Conservation (phyloP, 1,140 invertebrate species). For the Hydropsyche tenuis region DNA sequence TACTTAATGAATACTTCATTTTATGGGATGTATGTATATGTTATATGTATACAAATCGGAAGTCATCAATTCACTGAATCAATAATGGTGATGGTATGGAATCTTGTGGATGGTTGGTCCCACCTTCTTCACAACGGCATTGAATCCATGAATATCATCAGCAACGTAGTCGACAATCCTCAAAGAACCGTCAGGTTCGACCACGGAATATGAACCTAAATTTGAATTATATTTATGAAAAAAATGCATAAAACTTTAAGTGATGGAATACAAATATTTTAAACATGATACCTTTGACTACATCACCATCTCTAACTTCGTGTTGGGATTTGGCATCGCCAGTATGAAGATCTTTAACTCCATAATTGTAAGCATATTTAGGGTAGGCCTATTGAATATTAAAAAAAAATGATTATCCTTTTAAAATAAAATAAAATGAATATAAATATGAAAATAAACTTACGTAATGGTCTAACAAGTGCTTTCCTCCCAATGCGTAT, state of each 20-base stretch:
- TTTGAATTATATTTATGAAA: conserved; percentile 1
- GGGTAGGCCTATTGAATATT: conserved; percentile 48
- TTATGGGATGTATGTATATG: too few relatives aligned
- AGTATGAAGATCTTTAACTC: conserved; percentile 54
- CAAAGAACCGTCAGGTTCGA: conserved; percentile 61
- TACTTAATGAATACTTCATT: too few relatives aligned
- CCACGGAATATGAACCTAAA: conserved; percentile 58
- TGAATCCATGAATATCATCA: conserved; percentile 58
- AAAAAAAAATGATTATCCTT: background rate
- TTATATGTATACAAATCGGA: too few relatives aligned
- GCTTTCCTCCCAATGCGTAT: conserved; percentile 23
- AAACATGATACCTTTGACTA: conserved; percentile 52
- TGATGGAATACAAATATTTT: conserved; percentile 18
- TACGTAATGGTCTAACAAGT: conserved; percentile 19
- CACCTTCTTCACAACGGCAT: conserved; percentile 53
- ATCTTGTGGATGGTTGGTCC: conserved; percentile 52
- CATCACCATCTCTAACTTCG: conserved; percentile 54
- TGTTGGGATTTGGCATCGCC: conserved; percentile 55
- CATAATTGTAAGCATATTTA: conserved; percentile 54
- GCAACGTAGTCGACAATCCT: conserved; percentile 59
- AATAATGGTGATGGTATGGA: conserved; percentile 28
- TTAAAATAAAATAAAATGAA: background rate
- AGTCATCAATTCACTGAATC: background rate
- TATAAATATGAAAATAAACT: background rate
- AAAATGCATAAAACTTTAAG: background rate